Evolutionary conservation across 2,113 vertebrate species (phyloP).

Genomic region (Aramus guarauna): DNA sequence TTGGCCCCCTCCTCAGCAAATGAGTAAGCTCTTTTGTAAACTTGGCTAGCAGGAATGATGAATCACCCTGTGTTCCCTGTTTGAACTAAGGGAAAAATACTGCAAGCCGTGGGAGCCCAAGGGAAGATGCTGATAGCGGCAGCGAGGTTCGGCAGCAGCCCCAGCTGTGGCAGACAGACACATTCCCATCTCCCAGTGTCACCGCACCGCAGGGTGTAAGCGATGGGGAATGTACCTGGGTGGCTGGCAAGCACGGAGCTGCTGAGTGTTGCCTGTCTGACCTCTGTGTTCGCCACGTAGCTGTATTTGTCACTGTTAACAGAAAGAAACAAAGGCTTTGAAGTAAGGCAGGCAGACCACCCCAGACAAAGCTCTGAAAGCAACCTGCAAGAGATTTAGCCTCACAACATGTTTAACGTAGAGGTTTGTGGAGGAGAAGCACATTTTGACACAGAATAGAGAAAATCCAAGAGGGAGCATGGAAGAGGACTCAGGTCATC

Average conservation of each 20-base stretch:
- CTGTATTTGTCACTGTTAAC: neutral
- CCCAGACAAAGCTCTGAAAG: neutral
- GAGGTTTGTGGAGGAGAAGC: neutral
- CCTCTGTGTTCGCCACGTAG: accelerated
- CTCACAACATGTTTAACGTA: neutral
- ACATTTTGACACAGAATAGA: neutral
- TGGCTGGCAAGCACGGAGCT: neutral
- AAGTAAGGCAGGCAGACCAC: neutral
- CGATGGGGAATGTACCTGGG: neutral
- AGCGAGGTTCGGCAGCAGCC: neutral
- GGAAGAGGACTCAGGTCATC: neutral
- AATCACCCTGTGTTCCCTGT: neutral
- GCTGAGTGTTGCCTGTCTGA: neutral
- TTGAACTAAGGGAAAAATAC: neutral
- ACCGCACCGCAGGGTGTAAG: neutral
- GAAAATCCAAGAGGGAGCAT: neutral
- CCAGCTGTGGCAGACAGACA: neutral
- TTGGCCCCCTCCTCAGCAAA: neutral
- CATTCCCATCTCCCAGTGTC: neutral
- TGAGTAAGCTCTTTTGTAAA: neutral
- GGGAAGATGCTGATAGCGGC: neutral
- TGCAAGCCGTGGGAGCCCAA: accelerated
- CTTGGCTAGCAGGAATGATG: neutral
- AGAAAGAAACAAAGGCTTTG: neutral
- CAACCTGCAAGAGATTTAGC: neutral